A percentile compares a stretch with the other conserved stretches of the same genome.
Conservation (phyloP, 2,888 invertebrate genomes). For the Drosophila formosana region DNA sequence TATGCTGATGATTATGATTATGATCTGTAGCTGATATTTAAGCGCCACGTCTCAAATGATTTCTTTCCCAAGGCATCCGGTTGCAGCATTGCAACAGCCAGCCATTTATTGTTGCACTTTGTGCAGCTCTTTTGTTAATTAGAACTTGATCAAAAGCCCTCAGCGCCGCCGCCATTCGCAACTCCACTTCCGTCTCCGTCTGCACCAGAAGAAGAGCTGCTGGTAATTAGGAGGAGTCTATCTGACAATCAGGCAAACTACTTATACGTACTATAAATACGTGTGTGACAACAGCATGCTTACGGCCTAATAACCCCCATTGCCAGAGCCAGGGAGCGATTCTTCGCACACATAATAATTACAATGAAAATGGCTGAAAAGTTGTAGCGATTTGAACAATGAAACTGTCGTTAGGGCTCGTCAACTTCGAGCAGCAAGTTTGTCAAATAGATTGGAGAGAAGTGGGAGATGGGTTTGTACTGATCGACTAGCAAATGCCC, state of each 20-base stretch:
- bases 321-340: slow-evolving; percentile 16
- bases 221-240: slow-evolving; percentile 58
- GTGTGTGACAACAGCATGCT: slow-evolving; percentile 29
- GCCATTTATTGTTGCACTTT: slow-evolving; percentile 48
- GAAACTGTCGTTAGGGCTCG: slow-evolving; percentile 70
- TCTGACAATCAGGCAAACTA: not conserved
- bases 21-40: slow-evolving; percentile 46
- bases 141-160: slow-evolving; percentile 65
- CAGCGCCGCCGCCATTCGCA: slow-evolving; percentile 37
- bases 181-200: slow-evolving; percentile 52
- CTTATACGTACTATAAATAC: not conserved
- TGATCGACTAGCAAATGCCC: not conserved
- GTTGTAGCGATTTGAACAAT: slow-evolving; percentile 71
- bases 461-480: too few relatives aligned
- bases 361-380: slow-evolving; percentile 72
- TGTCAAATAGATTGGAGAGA: not conserved
- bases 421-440: slow-evolving; percentile 31
- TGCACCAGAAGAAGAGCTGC: not conserved
- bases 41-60: slow-evolving; percentile 60
- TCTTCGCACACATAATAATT: slow-evolving; percentile 31
- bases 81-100: slow-evolving; percentile 27
- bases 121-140: slow-evolving; percentile 49
- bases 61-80: slow-evolving; percentile 70
- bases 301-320: slow-evolving; percentile 31
- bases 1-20: slow-evolving; percentile 50